Evolutionary conservation across 2,797 vertebrate species (phyloP), one percentile per base, ranked within the genome.

Genomic region (Gymnoscopelus microlampas): DNA sequence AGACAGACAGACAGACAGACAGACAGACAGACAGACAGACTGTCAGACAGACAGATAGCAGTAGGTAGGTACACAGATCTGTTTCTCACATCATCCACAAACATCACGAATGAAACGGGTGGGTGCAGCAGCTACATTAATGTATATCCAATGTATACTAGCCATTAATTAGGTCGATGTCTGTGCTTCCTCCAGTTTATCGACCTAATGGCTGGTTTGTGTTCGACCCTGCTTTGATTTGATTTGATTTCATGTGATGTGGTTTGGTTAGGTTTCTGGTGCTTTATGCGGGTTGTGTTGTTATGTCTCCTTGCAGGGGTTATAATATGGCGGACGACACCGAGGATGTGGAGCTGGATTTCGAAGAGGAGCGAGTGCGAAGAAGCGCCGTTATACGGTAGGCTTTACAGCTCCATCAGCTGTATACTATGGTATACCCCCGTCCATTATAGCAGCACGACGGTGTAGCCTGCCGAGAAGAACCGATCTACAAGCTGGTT

Each of bases 331-430:
- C 79, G 76, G 91, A 96, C 60, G 95, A 94, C 11, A 83, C 84
- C 4, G 95, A 96, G 79, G 95, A 96, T 66, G 94, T 95, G 53
- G 94, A 94, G 70, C 90, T 95, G 68, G 95, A 95, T 83, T 94
- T 95, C 77, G 94, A 95, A 75, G 87, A 73, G 29, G 76, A 89
- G 68, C 90, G 85, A 71, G 90, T 88, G 80, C 78, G 87, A 51
- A 94, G 82, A 78, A 90, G 90, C 74, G 84, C 93, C 53, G 93
- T 85, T 69, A 92, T 95, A 69, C 94, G 94, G 77, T 88, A 63
- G 68, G 65, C 26, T n/a, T n/a, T n/a, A n/a, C n/a, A n/a, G n/a
- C n/a, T n/a, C n/a, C n/a, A n/a, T n/a, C n/a, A n/a, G n/a, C n/a
- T n/a, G n/a, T n/a, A n/a, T n/a, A n/a, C n/a, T n/a, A n/a, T n/a